Conservation (phyloP, 2,113 vertebrate genomes). For the Saguinus midas region DNA sequence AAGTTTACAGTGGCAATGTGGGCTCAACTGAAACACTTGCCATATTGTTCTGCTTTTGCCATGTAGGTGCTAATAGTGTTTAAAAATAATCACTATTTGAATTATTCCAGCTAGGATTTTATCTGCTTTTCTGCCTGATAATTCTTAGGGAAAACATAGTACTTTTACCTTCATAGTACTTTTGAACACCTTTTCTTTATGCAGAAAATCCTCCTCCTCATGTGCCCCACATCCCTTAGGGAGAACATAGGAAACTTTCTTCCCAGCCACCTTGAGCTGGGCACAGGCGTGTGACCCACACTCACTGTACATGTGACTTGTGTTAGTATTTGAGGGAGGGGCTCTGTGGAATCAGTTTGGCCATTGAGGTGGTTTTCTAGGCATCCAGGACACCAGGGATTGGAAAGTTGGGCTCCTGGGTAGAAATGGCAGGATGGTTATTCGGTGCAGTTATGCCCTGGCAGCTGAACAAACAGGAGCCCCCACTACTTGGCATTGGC, state of each 20-base stretch:
- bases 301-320: neutral
- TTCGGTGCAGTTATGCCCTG: neutral
- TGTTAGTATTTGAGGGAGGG: neutral
- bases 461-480: neutral
- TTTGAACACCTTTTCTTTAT: neutral
- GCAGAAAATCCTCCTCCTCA: neutral
- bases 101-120: neutral
- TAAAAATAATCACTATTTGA: neutral
- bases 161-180: neutral
- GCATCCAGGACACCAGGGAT: neutral
- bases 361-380: neutral
- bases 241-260: neutral
- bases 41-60: neutral
- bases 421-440: neutral
- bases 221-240: neutral
- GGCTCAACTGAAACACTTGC: neutral
- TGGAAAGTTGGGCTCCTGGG: neutral
- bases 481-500: neutral
- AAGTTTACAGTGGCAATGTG: neutral
- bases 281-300: rapidly evolving
- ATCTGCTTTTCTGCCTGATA: neutral
- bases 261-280: neutral
- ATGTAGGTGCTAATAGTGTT: neutral
- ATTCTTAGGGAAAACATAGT: neutral
- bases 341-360: neutral